Evolutionary conservation across 2,888 invertebrate species (phyloP), one percentile per base, ranked within the genome.

Genomic region (Campoplex capitator): DNA sequence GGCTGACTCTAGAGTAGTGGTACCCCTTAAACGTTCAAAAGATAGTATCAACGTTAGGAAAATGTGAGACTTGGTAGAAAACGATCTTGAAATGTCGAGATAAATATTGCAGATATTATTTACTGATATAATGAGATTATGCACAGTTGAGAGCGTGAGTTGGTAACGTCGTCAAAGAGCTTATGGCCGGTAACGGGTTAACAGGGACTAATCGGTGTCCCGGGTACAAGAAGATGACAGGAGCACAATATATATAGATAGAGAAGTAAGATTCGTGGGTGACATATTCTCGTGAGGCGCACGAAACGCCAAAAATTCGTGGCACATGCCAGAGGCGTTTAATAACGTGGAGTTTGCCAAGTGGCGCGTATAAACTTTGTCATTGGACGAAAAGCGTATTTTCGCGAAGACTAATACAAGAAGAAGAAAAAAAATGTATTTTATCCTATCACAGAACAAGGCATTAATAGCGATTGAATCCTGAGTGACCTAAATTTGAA

Each of bases 131-230:
- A 45, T 67, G 74, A 56, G 28, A 77, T n/a, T 65, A 35, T 45
- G 54, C 65, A 73, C 35, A 32, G 76, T 67, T 71, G 45, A n/a
- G 56, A 68, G 67, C 38, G 65, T 81, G 32, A 73, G 45, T 65
- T 76, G 42, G 65, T 86, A 54, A 58, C 76, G 35, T 83, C 79
- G 76, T 84, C 84, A 74, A 84, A 80, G 68, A 84, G 79, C 73
- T 86, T 62, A 62, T 51, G 68, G 70, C 38, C 73, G 77, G 80
- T 67, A 80, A 83, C 86, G 76, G 38, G 67, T 83, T 67, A 86
- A 86, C 86, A 77, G 76, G 80, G 83, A 84, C 86, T 84, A 86
- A 86, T 86, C 86, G 83, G 62, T 68, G 77, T 77, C 73, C 51
- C 74, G 83, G 32, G 67, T 68, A 84, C 73, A 83, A 84, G 80